Evolutionary conservation across 2,113 vertebrate species (phyloP).

Genomic region (Steatornis caripensis): DNA sequence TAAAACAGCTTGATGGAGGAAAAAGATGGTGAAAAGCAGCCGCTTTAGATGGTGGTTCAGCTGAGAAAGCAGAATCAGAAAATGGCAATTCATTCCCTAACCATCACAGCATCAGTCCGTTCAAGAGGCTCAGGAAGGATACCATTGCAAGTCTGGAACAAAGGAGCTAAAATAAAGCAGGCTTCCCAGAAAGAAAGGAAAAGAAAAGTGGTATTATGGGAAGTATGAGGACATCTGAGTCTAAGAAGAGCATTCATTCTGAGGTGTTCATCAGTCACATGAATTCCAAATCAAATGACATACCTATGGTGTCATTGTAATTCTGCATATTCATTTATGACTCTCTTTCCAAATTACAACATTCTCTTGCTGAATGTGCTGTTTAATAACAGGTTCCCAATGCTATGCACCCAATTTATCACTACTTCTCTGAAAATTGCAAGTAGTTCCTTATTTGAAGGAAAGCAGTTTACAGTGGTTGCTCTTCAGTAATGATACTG

Average conservation of each 20-base stretch:
- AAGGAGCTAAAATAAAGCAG: conserved; percentile 33
- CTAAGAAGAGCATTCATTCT: conserved; percentile 3
- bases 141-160: neutral
- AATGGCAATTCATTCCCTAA: conserved; percentile 22
- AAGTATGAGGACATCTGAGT: neutral
- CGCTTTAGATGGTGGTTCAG: neutral
- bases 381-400: neutral
- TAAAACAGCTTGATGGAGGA: neutral
- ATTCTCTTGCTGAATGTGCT: neutral
- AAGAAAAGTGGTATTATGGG: neutral
- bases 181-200: conserved; percentile 24
- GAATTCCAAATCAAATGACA: conserved; percentile 3
- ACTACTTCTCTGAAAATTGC: neutral
- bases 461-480: neutral
- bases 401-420: neutral
- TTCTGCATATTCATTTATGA: neutral
- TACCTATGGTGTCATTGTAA: neutral
- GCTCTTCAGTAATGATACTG: neutral
- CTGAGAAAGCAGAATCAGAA: conserved; percentile 38
- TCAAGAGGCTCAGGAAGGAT: neutral
- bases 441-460: neutral
- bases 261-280: conserved; percentile 34
- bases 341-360: neutral
- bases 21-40: neutral
- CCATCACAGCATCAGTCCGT: conserved; percentile 5